A percentile compares a stretch with the other conserved stretches of the same genome.
Evolutionary conservation across 2,888 invertebrate genomes (phyloP).

Genomic region (Marasmarcha lunaedactyla): DNA sequence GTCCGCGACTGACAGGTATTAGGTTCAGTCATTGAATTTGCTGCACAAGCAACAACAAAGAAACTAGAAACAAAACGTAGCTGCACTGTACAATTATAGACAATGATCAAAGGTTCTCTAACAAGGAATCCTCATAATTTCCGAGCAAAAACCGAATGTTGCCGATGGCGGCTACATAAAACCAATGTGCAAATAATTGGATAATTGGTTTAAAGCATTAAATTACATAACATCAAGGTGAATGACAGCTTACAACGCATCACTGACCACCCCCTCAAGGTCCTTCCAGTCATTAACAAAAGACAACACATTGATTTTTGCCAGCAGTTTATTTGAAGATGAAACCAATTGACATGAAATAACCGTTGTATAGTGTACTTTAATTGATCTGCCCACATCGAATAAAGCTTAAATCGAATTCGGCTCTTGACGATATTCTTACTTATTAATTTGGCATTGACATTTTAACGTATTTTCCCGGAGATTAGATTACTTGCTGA

Average conservation of each 20-base stretch:
- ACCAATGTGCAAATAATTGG: slow-evolving; percentile 5
- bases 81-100: too few relatives aligned
- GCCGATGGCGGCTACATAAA: background rate
- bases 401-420: slow-evolving; percentile 3
- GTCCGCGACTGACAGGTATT: too few relatives aligned
- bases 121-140: too few relatives aligned
- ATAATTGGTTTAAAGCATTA: slow-evolving; percentile 7
- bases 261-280: slow-evolving; percentile 7
- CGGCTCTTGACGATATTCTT: slow-evolving; percentile 10
- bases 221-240: slow-evolving; percentile 10
- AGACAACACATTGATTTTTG: background rate
- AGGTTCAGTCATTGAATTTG: too few relatives aligned
- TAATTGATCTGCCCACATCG: slow-evolving; percentile 11
- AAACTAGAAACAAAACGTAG: too few relatives aligned
- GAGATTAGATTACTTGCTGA: slow-evolving; percentile 15
- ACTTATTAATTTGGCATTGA: slow-evolving; percentile 18
- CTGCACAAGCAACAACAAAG: too few relatives aligned
- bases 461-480: slow-evolving; percentile 14
- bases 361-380: background rate
- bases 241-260: slow-evolving; percentile 3
- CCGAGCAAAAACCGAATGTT: too few relatives aligned
- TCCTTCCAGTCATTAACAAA: background rate
- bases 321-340: background rate
- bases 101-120: too few relatives aligned
- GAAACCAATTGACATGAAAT: background rate